A percentile compares a stretch with the other conserved stretches of the same genome.
Conservation (phyloP, 1,140 invertebrate genomes). For the Drosophila pallidifrons region DNA sequence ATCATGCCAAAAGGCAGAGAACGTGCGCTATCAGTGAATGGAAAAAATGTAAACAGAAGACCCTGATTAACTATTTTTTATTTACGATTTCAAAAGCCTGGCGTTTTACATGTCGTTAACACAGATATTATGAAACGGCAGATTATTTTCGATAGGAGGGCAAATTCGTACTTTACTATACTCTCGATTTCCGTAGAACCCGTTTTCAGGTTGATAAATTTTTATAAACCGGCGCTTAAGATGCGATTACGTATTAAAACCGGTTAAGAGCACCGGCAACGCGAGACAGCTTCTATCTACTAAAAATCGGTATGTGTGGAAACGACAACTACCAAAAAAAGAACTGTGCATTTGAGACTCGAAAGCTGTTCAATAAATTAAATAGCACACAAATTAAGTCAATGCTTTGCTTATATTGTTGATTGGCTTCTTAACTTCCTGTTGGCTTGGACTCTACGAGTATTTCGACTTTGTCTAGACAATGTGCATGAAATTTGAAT, state of each 20-base stretch:
- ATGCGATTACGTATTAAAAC: slow-evolving; percentile 51
- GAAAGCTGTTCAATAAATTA: slow-evolving; percentile 48
- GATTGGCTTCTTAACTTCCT: slow-evolving; percentile 35
- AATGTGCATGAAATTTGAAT: slow-evolving; percentile 44
- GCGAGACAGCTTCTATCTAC: background rate
- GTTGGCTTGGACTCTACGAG: background rate
- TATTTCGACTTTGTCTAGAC: slow-evolving; percentile 37
- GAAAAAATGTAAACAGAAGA: background rate
- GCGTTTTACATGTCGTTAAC: slow-evolving; percentile 54
- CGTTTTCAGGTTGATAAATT: slow-evolving; percentile 34
- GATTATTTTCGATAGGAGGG: slow-evolving; percentile 23
- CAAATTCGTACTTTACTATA: slow-evolving; percentile 19
- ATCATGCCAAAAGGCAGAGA: slow-evolving; percentile 29
- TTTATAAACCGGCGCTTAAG: slow-evolving; percentile 27
- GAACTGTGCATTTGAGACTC: slow-evolving; percentile 18
- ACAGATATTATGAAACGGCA: slow-evolving; percentile 41
- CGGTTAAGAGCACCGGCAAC: slow-evolving; percentile 11
- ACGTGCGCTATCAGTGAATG: slow-evolving; percentile 42
- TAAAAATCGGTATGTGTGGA: background rate
- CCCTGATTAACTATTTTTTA: slow-evolving; percentile 6
- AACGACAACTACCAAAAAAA: slow-evolving; percentile 12
- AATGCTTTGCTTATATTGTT: slow-evolving; percentile 28
- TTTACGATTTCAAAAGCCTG: background rate
- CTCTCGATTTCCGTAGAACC: slow-evolving; percentile 69
- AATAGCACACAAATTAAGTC: slow-evolving; percentile 64